A percentile compares a stretch with the other conserved stretches of the same genome.
Conservation (phyloP, 1,140 invertebrate species). For the Archegozetes longisetosus region DNA sequence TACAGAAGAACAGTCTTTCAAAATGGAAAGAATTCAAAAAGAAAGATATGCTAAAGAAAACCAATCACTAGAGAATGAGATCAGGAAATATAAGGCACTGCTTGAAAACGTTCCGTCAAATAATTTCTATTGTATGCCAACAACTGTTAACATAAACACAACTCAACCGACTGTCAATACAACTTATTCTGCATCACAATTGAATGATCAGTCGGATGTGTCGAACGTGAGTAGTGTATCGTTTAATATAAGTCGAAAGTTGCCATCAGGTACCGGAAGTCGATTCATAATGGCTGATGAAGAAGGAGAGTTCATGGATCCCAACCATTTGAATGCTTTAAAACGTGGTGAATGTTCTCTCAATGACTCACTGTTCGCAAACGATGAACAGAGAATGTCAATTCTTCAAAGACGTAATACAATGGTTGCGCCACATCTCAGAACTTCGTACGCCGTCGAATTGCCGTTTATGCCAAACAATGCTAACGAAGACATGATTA, state of each 20-base stretch:
- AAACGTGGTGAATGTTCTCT: slow-evolving; percentile 29
- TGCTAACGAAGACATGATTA: neutral
- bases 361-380: neutral
- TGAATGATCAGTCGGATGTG: neutral
- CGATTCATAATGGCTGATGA: slow-evolving; percentile 37
- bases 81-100: neutral
- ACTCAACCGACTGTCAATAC: no score
- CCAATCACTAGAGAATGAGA: neutral
- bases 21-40: slow-evolving; percentile 5
- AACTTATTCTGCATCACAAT: neutral
- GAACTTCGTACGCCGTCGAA: slow-evolving; percentile 73
- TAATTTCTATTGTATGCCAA: neutral
- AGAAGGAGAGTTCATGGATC: slow-evolving; percentile 61
- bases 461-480: slow-evolving; percentile 35
- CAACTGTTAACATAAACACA: neutral
- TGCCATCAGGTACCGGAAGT: neutral
- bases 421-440: slow-evolving; percentile 64
- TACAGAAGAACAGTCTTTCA: slow-evolving; percentile 5
- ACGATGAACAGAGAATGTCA: slow-evolving; percentile 36
- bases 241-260: neutral
- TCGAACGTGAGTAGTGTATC: neutral
- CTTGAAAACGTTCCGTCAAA: neutral
- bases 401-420: slow-evolving; percentile 69
- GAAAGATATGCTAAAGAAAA: slow-evolving; percentile 11
- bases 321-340: slow-evolving; percentile 49